A percentile compares a stretch with the other conserved stretches of the same genome.
Evolutionary conservation across 2,113 vertebrate genomes (phyloP).

Genomic region (Raphicerus campestris): DNA sequence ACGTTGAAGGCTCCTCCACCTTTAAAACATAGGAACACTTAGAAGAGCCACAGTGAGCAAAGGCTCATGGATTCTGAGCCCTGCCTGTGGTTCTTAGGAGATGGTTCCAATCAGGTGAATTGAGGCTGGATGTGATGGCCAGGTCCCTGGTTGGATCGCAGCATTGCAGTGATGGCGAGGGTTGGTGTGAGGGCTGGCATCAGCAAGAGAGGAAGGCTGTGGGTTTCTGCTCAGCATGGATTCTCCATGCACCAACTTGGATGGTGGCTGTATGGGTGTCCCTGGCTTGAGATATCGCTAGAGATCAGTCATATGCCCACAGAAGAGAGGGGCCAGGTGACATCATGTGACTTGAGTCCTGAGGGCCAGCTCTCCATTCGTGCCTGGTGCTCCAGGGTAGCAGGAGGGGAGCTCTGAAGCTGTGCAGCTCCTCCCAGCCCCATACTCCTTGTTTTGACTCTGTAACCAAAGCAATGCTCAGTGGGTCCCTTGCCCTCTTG

Average conservation of each 20-base stretch:
- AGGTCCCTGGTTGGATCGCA: fast-evolving
- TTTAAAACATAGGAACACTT: not conserved
- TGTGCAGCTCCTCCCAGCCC: not conserved
- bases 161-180: not conserved
- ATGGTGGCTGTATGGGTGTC: not conserved
- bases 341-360: not conserved
- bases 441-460: not conserved
- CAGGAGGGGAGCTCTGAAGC: not conserved
- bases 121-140: not conserved
- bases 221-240: not conserved
- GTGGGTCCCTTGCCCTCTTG: not conserved
- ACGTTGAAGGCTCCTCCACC: not conserved
- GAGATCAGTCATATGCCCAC: not conserved
- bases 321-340: not conserved
- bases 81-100: not conserved
- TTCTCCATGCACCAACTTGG: not conserved
- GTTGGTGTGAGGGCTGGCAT: not conserved
- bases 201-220: not conserved
- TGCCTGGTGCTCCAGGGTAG: not conserved
- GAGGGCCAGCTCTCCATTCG: too few species aligned
- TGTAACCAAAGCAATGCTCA: not conserved
- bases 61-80: not conserved
- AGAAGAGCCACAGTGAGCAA: not conserved
- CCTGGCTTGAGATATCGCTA: not conserved
- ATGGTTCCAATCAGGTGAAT: not conserved